Evolutionary conservation across 2,888 invertebrate genomes (phyloP).

Genomic region (Drosophila meridionalis): DNA sequence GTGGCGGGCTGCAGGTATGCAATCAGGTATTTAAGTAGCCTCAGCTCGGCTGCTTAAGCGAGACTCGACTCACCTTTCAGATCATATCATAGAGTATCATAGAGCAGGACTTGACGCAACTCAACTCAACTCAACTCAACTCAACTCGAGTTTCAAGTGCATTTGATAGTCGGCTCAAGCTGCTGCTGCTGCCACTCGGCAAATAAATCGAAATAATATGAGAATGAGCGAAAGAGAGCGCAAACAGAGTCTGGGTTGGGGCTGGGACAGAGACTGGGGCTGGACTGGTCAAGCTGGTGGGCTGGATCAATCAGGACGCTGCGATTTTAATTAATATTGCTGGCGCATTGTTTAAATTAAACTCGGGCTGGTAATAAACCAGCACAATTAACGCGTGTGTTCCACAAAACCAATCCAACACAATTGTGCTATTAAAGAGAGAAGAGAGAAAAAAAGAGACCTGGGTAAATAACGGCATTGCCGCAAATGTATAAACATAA

Average conservation of each 20-base stretch:
- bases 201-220: constrained; percentile 28
- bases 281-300: constrained; percentile 26
- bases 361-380: constrained; percentile 66
- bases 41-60: neutral
- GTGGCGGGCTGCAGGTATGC: neutral
- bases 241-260: constrained; percentile 9
- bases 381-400: constrained; percentile 48
- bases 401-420: constrained; percentile 13
- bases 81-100: neutral
- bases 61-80: neutral
- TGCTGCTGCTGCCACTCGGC: constrained; percentile 14
- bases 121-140: neutral
- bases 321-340: constrained; percentile 72
- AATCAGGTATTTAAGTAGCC: neutral
- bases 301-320: constrained; percentile 64
- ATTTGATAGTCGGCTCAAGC: neutral
- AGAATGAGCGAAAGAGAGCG: constrained; percentile 58
- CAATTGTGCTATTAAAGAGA: constrained; percentile 1
- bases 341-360: constrained; percentile 72
- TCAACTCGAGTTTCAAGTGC: neutral
- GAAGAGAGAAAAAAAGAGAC: neutral
- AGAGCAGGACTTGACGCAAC: neutral
- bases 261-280: neutral
- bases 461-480: neutral
- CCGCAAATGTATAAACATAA: neutral